A percentile compares a stretch with the other conserved stretches of the same genome.
Evolutionary conservation across 2,888 invertebrate species (phyloP).

Genomic region (Meloe dianella): DNA sequence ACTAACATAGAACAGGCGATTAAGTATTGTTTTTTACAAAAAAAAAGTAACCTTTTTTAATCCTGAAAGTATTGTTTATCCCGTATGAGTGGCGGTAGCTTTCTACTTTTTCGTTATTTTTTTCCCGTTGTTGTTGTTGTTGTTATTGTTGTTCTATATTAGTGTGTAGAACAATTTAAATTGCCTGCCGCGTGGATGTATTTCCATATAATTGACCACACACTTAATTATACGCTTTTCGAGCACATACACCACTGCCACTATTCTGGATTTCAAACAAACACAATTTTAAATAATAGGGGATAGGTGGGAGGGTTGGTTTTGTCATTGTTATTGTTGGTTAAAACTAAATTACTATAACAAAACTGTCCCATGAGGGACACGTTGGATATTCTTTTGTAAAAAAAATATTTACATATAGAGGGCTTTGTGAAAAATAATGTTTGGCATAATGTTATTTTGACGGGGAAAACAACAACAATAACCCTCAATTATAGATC

Average conservation of each 20-base stretch:
- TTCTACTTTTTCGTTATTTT: not conserved
- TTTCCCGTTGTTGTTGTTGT: too few relatives aligned
- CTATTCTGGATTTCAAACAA: conserved; percentile 6
- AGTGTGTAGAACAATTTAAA: conserved; percentile 8
- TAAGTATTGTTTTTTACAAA: not conserved
- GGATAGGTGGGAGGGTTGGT: not conserved
- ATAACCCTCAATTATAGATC: not conserved
- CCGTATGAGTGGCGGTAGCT: not conserved
- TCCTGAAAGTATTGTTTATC: conserved; percentile 4
- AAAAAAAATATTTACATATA: not conserved
- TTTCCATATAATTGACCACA: conserved; percentile 13
- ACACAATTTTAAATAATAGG: too few relatives aligned
- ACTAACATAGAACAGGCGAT: not conserved
- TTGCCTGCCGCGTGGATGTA: conserved; percentile 9
- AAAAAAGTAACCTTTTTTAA: not conserved
- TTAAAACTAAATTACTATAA: conserved; percentile 10
- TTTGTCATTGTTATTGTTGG: not conserved
- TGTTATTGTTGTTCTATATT: not conserved
- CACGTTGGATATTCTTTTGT: not conserved
- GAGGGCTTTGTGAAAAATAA: not conserved
- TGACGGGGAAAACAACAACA: not conserved
- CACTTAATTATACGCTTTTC: conserved; percentile 13
- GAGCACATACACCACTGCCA: conserved; percentile 9
- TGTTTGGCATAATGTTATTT: not conserved
- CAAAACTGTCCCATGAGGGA: not conserved